Base-by-base conservation (phyloP, 2,888 invertebrate genomes). In the Philopedon plagiatum region DNA sequence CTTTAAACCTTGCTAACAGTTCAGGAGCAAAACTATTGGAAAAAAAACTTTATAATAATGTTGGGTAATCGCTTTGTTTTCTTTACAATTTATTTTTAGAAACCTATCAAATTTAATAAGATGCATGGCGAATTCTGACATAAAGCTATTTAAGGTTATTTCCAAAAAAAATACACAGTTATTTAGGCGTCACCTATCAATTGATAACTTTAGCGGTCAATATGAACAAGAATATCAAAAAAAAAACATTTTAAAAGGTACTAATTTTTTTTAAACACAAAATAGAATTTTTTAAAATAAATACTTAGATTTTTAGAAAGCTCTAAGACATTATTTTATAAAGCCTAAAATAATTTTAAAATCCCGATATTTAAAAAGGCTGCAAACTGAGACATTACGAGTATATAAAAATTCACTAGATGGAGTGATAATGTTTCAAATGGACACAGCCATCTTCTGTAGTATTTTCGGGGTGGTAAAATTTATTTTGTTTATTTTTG, bases 361-460 rank as follows among this genome's bases (percentile, higher is more conserved):
- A 39, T n/a, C 7, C 39, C 3, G 39, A 13, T 39, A 39, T 13
- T 13, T 19, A 19, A 44, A n/a, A 46, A n/a, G 46, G 46, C 46
- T 46, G 23, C 21, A 46, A 46, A 21, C 4, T 39, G n/a, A 34
- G 9, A 13, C 5, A 9, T 34, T 34, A 34, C 26, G 3, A 37
- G 13, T 13, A 39, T 15, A 39, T 15, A 5, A 44, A 18, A 44
- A 1, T 19, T 44, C 19, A 19, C 11, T n/a, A 41, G 71, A 71
- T 65, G 71, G 71, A 37, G 71, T 66, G 65, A 71, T 71, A 65
- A 60, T 37, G 23, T 44, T 65, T 54, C 34, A 18, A 61, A 61
- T 65, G 71, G 71, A 60, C 71, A 71, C 65, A 34, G 41, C 71
- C 71, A 65, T 71, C 66, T 71, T 63, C 18, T 44, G 18, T 39